Conservation (phyloP, 2,113 vertebrate genomes). For the Boulengeromyrus knoepffleri region DNA sequence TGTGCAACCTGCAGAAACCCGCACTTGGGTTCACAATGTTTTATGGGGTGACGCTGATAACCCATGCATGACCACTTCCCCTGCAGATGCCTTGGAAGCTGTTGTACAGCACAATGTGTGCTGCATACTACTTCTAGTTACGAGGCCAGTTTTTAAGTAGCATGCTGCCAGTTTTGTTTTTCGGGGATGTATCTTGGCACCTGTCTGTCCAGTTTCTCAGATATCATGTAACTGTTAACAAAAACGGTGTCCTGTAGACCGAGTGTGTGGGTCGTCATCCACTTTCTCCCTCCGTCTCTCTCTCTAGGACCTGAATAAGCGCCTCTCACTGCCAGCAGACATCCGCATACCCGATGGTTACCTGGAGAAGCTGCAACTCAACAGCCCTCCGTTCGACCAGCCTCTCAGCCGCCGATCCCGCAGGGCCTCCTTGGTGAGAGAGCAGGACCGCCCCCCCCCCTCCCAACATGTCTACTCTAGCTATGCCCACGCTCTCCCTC, state of each 20-base stretch:
- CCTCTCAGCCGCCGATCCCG: slow-evolving; percentile 93
- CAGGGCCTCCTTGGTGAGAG: slow-evolving; percentile 85
- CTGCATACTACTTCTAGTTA: background rate
- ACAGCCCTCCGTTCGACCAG: slow-evolving; percentile 88
- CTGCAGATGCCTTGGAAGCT: background rate
- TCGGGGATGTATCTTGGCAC: background rate
- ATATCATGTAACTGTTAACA: background rate
- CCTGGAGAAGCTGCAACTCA: slow-evolving; percentile 92
- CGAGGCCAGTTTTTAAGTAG: background rate
- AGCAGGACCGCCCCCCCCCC: background rate
- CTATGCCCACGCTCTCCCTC: background rate
- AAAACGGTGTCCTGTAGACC: background rate
- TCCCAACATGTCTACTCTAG: background rate
- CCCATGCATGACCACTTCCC: background rate
- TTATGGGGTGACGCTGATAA: background rate
- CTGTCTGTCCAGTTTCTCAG: background rate
- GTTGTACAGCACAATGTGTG: background rate
- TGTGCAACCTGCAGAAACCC: background rate
- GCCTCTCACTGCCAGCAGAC: slow-evolving; percentile 90
- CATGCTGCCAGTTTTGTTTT: background rate
- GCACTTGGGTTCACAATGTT: background rate
- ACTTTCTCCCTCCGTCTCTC: background rate
- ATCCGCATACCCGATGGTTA: slow-evolving; percentile 97
- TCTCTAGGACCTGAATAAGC: slow-evolving; percentile 89
- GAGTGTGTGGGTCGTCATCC: background rate